These are phyloP conservation scores for Sander lucioperca DNA, from an alignment of 2,113 vertebrate genomes.

Conservation along the genomic window DNA sequence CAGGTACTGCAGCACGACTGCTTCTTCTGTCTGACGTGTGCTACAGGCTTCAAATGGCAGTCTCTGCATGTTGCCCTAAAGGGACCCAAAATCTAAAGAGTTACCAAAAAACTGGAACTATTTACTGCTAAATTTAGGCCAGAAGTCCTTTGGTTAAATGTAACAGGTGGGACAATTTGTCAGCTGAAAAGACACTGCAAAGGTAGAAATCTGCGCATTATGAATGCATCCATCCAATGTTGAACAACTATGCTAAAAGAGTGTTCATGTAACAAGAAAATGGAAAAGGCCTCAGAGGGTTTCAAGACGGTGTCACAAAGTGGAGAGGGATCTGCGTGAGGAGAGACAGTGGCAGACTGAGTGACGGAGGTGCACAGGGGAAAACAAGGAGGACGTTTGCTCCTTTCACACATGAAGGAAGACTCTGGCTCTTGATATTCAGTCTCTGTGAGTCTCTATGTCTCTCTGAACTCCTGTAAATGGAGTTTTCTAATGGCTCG, in stretches of 20 bases:
- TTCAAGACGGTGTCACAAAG: conserved; percentile 27
- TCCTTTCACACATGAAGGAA: conserved; percentile 16
- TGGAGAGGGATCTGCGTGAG: neutral
- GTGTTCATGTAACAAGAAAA: conserved; percentile 17
- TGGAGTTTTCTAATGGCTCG: conserved; percentile 17
- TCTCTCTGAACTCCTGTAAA: conserved; percentile 17
- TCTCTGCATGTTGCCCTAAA: neutral
- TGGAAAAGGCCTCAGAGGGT: conserved; percentile 18
- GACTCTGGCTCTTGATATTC: neutral
- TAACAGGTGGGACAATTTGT: conserved; percentile 18
- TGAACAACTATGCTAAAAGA: conserved; percentile 15
- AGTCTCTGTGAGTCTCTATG: neutral
- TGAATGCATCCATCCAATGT: neutral
- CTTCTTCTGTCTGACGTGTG: neutral
- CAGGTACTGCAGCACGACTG: neutral
- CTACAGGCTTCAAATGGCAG: neutral
- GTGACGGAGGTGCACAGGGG: conserved; percentile 21
- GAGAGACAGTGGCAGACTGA: conserved; percentile 2
- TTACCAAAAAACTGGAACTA: neutral
- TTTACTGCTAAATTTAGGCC: conserved; percentile 1
- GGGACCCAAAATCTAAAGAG: neutral
- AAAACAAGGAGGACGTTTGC: neutral
- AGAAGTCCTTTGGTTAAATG: neutral
- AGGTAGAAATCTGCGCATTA: neutral
- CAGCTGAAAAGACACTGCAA: neutral